A percentile compares a stretch with the other conserved stretches of the same genome.
Conservation (phyloP, 1,140 invertebrate genomes). For the Orussus abietinus region DNA sequence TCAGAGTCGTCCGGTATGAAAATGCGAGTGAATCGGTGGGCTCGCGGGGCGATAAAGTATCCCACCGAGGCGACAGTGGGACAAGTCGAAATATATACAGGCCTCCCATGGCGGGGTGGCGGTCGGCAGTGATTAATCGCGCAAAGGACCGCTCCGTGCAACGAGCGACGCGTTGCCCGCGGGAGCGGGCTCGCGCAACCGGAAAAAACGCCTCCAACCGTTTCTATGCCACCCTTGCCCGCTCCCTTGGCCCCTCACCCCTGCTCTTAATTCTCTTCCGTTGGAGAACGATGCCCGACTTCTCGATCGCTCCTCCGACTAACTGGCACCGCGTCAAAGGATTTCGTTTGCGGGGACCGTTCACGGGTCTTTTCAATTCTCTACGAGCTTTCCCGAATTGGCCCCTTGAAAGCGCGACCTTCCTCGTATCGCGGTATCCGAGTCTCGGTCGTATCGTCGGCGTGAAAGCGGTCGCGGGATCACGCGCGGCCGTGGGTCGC, state of each 20-base stretch:
- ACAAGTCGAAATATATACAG: constrained; percentile 31
- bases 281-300: too few species aligned
- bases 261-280: too few species aligned
- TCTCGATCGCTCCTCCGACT: too few species aligned
- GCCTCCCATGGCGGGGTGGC: constrained; percentile 13
- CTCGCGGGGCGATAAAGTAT: constrained; percentile 31
- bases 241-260: constrained; percentile 11
- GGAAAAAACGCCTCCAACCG: constrained; percentile 19
- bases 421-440: too few species aligned
- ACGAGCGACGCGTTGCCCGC: constrained; percentile 28
- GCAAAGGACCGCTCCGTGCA: constrained; percentile 26
- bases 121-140: constrained; percentile 32
- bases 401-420: too few species aligned
- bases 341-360: too few species aligned
- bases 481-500: constrained; percentile 8
- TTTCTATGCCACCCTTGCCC: constrained; percentile 16
- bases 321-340: too few species aligned
- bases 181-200: constrained; percentile 18
- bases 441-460: constrained; percentile 19
- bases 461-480: constrained; percentile 18
- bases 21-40: constrained; percentile 22
- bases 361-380: too few species aligned
- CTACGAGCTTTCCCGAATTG: too few species aligned
- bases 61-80: constrained; percentile 28
- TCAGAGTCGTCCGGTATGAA: constrained; percentile 27